Evolutionary conservation across 2,113 vertebrate species (phyloP).

Genomic region (Sclerurus mexicanus): DNA sequence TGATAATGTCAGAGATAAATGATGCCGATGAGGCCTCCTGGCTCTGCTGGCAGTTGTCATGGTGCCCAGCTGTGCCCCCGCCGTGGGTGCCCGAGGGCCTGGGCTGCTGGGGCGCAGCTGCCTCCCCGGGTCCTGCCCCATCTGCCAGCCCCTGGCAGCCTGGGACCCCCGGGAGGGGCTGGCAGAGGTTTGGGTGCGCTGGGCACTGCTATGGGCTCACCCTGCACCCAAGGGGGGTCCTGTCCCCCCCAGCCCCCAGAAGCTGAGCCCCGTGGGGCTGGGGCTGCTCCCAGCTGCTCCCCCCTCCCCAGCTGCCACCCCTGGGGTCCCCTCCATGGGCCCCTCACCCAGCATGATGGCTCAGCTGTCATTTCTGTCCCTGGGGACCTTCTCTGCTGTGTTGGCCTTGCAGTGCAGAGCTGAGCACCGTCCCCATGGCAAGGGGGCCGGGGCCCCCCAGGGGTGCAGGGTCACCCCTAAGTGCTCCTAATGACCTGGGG

Average conservation of each 20-base stretch:
- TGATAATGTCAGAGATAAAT: constrained; percentile 83
- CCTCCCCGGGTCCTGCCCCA: neutral
- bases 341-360: constrained; percentile 78
- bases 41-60: constrained; percentile 76
- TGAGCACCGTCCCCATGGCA: neutral
- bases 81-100: neutral
- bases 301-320: constrained; percentile 20
- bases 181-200: neutral
- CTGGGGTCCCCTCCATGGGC: constrained; percentile 78
- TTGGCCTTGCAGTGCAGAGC: constrained; percentile 64
- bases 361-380: constrained; percentile 86
- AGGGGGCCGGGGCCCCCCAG: neutral
- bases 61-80: constrained; percentile 63
- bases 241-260: neutral
- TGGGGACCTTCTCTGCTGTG: constrained; percentile 22
- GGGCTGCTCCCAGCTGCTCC: neutral
- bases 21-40: constrained; percentile 71
- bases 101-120: neutral
- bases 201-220: neutral
- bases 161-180: neutral
- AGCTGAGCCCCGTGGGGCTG: neutral
- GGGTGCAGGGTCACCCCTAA: constrained; percentile 64
- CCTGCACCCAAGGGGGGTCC: neutral
- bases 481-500: constrained; percentile 72
- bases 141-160: neutral